phyloP scores from a whole-genome alignment of 1,140 invertebrate genomes.

The Macrosteles quadrilineatus region DNA sequence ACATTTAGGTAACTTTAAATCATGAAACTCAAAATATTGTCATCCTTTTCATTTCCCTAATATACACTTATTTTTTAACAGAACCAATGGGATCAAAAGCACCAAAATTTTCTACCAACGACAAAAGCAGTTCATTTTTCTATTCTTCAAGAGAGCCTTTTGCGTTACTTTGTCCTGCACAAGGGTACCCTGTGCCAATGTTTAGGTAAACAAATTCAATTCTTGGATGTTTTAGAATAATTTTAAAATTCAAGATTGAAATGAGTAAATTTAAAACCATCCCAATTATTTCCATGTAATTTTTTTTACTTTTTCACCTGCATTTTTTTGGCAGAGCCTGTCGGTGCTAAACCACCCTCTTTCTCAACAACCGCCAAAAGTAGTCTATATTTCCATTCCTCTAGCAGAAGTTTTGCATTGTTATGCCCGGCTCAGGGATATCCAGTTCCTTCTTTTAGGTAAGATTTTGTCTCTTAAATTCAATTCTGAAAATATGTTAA shows the following conservation, averaged over 20 bases:
- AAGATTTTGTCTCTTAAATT: conserved; percentile 22
- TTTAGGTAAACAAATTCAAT: conserved; percentile 60
- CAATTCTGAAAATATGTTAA: neutral
- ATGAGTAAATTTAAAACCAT: no score
- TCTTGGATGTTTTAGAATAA: no score
- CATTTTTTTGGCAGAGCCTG: conserved; percentile 59
- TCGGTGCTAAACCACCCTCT: conserved; percentile 60
- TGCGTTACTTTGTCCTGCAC: conserved; percentile 63
- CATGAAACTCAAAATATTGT: no score
- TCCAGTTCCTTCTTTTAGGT: conserved; percentile 59
- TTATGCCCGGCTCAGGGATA: conserved; percentile 68
- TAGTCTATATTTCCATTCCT: conserved; percentile 50
- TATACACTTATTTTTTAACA: conserved; percentile 45
- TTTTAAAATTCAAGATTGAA: no score
- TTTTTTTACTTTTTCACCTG: no score
- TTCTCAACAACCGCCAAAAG: conserved; percentile 52
- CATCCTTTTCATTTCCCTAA: no score
- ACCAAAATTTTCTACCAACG: conserved; percentile 63
- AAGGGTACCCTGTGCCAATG: conserved; percentile 66
- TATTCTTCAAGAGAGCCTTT: conserved; percentile 62
- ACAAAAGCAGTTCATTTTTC: conserved; percentile 35
- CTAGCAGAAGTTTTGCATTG: conserved; percentile 60
- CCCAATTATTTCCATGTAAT: no score
- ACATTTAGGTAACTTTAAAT: no score
- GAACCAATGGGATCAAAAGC: conserved; percentile 73